Evolutionary conservation across 1,140 invertebrate species (phyloP).

Genomic region (Hylaeus anthracinus): DNA sequence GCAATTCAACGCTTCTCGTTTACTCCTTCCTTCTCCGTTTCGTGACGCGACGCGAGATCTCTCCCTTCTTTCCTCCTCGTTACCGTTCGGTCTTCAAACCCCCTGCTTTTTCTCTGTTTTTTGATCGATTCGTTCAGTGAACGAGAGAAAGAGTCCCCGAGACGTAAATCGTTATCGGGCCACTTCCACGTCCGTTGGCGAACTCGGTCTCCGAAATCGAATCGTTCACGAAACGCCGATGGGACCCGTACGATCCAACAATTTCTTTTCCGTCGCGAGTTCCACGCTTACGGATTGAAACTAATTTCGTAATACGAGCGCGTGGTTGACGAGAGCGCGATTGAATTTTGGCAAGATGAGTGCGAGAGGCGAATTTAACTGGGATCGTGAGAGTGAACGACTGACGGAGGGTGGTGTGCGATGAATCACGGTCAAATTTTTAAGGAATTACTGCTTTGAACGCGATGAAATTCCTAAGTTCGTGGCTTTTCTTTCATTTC

Average conservation of each 20-base stretch:
- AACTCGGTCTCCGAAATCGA: slow-evolving; percentile 33
- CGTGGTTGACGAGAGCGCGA: too few species aligned
- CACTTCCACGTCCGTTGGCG: slow-evolving; percentile 36
- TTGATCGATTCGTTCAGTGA: slow-evolving; percentile 53
- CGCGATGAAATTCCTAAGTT: too few species aligned
- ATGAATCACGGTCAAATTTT: too few species aligned
- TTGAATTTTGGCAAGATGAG: too few species aligned
- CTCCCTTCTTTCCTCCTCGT: background rate
- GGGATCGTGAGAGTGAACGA: too few species aligned
- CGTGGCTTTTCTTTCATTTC: too few species aligned
- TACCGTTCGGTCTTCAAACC: background rate
- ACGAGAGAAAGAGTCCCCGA: background rate
- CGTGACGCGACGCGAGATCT: background rate
- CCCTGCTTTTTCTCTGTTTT: slow-evolving; percentile 34
- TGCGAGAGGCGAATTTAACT: background rate
- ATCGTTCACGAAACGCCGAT: slow-evolving; percentile 39
- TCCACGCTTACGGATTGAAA: slow-evolving; percentile 18
- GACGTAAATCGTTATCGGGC: slow-evolving; percentile 59
- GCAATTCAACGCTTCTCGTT: slow-evolving; percentile 11
- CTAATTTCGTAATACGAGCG: background rate
- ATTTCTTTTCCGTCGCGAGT: slow-evolving; percentile 20
- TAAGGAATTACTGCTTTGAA: too few species aligned
- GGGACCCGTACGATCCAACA: background rate
- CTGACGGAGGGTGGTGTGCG: too few species aligned
- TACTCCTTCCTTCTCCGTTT: slow-evolving; percentile 26